phyloP scores from a whole-genome alignment of 1,140 invertebrate species.

The Eumaeus atala region DNA sequence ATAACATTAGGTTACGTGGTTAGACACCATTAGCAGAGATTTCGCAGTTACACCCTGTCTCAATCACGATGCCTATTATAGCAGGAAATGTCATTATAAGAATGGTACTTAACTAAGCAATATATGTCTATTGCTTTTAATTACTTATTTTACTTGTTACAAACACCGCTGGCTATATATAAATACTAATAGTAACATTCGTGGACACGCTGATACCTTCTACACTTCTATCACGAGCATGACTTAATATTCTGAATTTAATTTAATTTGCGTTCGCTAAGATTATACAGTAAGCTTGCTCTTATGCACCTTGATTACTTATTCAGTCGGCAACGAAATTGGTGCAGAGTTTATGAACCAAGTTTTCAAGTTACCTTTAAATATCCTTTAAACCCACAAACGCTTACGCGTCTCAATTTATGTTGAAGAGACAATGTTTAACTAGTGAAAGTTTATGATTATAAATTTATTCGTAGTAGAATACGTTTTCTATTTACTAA shows the following conservation, averaged over 20 bases:
- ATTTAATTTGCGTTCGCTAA: slow-evolving; percentile 38
- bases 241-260: slow-evolving; percentile 24
- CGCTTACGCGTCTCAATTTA: no score
- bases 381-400: neutral
- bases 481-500: no score
- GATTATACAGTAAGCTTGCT: slow-evolving; percentile 32
- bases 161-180: no score
- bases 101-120: slow-evolving; percentile 49
- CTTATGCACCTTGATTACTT: slow-evolving; percentile 31
- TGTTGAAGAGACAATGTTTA: slow-evolving; percentile 12
- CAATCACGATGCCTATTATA: slow-evolving; percentile 51
- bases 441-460: slow-evolving; percentile 6
- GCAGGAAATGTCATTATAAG: slow-evolving; percentile 54
- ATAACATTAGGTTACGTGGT: slow-evolving; percentile 48
- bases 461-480: no score
- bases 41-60: slow-evolving; percentile 51
- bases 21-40: slow-evolving; percentile 50
- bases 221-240: no score
- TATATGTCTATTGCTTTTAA: slow-evolving; percentile 23
- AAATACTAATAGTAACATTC: no score
- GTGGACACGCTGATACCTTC: no score
- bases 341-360: slow-evolving; percentile 13
- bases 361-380: slow-evolving; percentile 1
- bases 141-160: no score
- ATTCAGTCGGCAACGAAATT: slow-evolving; percentile 26